A percentile compares a stretch with the other conserved stretches of the same genome.
phyloP scores from a whole-genome alignment of 2,888 invertebrate genomes.

The Dasypolia templi region DNA sequence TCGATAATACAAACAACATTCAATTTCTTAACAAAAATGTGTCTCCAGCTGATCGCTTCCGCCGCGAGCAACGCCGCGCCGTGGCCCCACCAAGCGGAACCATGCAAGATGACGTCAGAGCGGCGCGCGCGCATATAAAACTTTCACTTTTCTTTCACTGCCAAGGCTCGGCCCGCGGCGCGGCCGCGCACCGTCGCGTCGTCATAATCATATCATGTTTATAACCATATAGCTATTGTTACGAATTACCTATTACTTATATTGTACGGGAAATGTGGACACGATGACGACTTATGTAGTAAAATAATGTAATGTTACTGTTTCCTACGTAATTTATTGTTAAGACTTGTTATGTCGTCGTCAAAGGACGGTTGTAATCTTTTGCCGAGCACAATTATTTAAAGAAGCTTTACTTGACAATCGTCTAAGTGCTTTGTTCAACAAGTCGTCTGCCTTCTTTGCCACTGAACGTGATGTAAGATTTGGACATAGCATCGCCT shows the following conservation, averaged over 20 bases:
- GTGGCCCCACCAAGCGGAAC: slow-evolving; percentile 70
- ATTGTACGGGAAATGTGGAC: slow-evolving; percentile 61
- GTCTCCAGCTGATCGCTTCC: slow-evolving; percentile 53
- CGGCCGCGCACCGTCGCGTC: slow-evolving; percentile 46
- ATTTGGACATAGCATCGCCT: not conserved
- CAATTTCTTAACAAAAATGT: slow-evolving; percentile 12
- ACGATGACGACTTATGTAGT: slow-evolving; percentile 38
- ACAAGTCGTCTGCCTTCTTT: slow-evolving; percentile 22
- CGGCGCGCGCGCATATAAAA: slow-evolving; percentile 73
- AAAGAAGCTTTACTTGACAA: slow-evolving; percentile 38
- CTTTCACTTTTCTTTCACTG: slow-evolving; percentile 88
- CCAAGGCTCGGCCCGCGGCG: slow-evolving; percentile 75
- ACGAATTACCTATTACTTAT: slow-evolving; percentile 45
- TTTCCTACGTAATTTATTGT: slow-evolving; percentile 52
- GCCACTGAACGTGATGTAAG: slow-evolving; percentile 35
- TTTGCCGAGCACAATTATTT: slow-evolving; percentile 32
- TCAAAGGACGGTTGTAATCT: slow-evolving; percentile 15
- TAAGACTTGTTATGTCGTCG: slow-evolving; percentile 25
- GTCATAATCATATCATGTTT: slow-evolving; percentile 50
- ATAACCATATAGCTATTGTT: slow-evolving; percentile 59
- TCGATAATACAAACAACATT: slow-evolving; percentile 4
- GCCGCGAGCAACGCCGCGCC: slow-evolving; percentile 44
- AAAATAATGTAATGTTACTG: slow-evolving; percentile 34
- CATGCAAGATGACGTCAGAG: slow-evolving; percentile 70
- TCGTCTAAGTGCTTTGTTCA: slow-evolving; percentile 20